Percentiles rank a stretch among this genome's conserved stretches.
phyloP scores from a whole-genome alignment of 2,888 invertebrate species.

The Parnassius smintheus region DNA sequence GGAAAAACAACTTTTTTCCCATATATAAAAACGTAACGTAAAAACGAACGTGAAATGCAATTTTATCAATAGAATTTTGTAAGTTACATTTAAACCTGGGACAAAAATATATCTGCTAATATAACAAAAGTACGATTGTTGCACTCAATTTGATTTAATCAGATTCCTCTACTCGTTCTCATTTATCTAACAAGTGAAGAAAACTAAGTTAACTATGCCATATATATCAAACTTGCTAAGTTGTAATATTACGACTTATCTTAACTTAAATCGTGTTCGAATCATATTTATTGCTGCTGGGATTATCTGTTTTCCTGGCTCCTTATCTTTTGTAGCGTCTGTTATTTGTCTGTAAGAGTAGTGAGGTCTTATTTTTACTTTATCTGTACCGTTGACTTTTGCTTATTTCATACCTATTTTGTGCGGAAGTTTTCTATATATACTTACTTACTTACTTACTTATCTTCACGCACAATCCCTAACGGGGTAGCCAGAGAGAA shows the following conservation, averaged over 20 bases:
- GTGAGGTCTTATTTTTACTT: slow-evolving; percentile 22
- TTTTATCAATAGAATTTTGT: too few species aligned
- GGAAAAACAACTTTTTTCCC: too few species aligned
- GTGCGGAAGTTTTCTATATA: too few species aligned
- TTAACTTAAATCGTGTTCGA: slow-evolving; percentile 16
- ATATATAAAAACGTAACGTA: too few species aligned
- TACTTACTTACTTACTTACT: too few species aligned
- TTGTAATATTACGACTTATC: slow-evolving; percentile 11
- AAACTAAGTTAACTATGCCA: neutral
- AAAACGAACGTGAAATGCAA: too few species aligned
- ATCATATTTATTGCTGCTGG: slow-evolving; percentile 24
- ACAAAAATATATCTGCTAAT: too few species aligned
- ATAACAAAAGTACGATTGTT: too few species aligned
- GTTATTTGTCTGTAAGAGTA: slow-evolving; percentile 16
- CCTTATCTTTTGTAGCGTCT: slow-evolving; percentile 17
- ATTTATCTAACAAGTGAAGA: slow-evolving; percentile 1
- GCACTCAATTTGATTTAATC: too few species aligned
- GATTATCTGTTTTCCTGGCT: slow-evolving; percentile 24
- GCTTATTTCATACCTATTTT: neutral
- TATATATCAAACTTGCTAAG: slow-evolving; percentile 9
- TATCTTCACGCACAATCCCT: too few species aligned
- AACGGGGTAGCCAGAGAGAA: too few species aligned
- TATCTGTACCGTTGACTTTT: slow-evolving; percentile 13
- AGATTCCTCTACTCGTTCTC: neutral
- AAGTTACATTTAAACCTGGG: too few species aligned